phyloP scores from a whole-genome alignment of 2,888 invertebrate species.

The Spodoptera picta region DNA sequence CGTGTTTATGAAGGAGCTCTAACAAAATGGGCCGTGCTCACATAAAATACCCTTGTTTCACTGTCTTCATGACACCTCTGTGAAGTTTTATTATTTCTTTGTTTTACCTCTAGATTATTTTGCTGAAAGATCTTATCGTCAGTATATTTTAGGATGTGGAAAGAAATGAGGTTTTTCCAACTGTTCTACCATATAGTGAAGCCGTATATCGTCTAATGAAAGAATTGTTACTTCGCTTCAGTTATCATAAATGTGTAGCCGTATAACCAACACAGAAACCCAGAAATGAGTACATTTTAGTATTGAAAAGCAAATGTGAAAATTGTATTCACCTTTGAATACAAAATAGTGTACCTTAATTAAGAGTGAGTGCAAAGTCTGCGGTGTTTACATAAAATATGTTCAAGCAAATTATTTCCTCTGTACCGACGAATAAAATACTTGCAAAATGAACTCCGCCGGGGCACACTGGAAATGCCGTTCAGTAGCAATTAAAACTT shows the following conservation, averaged over 20 bases:
- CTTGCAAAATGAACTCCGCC: conserved; percentile 69
- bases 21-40: conserved; percentile 11
- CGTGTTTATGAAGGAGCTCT: conserved; percentile 22
- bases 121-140: conserved; percentile 26
- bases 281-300: neutral
- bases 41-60: conserved; percentile 32
- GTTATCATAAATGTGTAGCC: neutral
- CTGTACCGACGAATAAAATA: conserved; percentile 69
- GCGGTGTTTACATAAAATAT: conserved; percentile 52
- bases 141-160: conserved; percentile 19
- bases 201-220: no score
- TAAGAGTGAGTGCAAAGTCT: conserved; percentile 5
- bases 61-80: conserved; percentile 27
- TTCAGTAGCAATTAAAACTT: conserved; percentile 86
- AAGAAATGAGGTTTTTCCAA: conserved; percentile 1
- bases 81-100: conserved; percentile 35
- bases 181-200: neutral
- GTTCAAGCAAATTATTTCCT: conserved; percentile 63
- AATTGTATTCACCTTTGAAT: conserved; percentile 2
- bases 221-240: no score
- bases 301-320: neutral
- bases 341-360: conserved; percentile 25
- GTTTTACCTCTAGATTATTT: conserved; percentile 21
- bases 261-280: neutral
- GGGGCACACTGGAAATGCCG: conserved; percentile 73